Percentiles rank a stretch among this genome's conserved stretches.
These are phyloP conservation scores for Drosophila erecta DNA, from an alignment of 1,140 invertebrate genomes.

Conservation along the genomic window DNA sequence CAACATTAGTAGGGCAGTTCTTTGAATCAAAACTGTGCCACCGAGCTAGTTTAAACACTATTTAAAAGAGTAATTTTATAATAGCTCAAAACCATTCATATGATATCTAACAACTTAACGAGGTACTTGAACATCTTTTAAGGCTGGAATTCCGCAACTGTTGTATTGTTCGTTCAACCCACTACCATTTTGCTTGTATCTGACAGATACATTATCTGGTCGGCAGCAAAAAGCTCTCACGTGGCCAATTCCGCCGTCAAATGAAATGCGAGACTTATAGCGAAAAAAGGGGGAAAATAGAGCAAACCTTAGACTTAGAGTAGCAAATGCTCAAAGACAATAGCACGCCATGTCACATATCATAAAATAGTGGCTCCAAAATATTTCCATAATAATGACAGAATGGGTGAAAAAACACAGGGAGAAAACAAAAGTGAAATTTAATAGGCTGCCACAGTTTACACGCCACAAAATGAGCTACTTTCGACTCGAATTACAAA, in stretches of 20 bases:
- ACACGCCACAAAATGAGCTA: slow-evolving; percentile 53
- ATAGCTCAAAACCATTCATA: background rate
- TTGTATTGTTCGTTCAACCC: slow-evolving; percentile 20
- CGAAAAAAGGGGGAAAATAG: slow-evolving; percentile 5
- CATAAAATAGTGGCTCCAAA: slow-evolving; percentile 38
- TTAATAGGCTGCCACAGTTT: slow-evolving; percentile 62
- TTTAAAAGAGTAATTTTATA: background rate
- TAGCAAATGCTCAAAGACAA: slow-evolving; percentile 44
- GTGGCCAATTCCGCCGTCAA: slow-evolving; percentile 35
- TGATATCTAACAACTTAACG: background rate
- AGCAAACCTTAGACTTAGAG: slow-evolving; percentile 6
- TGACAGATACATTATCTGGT: slow-evolving; percentile 37
- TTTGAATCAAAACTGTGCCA: too few species aligned
- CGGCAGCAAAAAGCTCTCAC: slow-evolving; percentile 39
- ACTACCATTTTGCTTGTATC: slow-evolving; percentile 27
- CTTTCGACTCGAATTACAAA: slow-evolving; percentile 70
- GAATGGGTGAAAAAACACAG: slow-evolving; percentile 7
- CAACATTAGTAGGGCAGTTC: too few species aligned
- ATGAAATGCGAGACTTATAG: slow-evolving; percentile 56
- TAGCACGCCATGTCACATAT: slow-evolving; percentile 47
- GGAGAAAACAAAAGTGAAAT: slow-evolving; percentile 68
- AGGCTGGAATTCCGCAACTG: background rate
- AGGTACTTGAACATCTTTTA: background rate
- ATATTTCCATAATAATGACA: slow-evolving; percentile 53
- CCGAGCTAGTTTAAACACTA: background rate